phyloP scores from a whole-genome alignment of 1,140 invertebrate genomes.

The Drosophila nannoptera region DNA sequence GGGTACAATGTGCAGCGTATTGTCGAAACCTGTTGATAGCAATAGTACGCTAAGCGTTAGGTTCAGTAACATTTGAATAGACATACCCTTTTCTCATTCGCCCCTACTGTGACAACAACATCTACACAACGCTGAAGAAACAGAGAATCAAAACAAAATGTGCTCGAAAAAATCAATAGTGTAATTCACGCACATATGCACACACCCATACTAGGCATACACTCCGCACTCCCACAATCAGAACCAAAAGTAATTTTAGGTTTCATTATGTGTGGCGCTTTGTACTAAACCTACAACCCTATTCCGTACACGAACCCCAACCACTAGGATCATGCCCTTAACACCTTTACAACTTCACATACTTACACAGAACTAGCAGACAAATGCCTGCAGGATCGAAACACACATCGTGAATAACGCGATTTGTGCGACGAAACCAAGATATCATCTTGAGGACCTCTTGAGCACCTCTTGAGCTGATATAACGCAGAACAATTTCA shows the following conservation, averaged over 20 bases:
- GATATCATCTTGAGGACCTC: conserved; percentile 84
- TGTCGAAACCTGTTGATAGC: conserved; percentile 75
- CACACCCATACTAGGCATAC: conserved; percentile 20
- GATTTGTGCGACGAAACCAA: conserved; percentile 83
- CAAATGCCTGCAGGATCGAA: conserved; percentile 86
- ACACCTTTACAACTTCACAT: conserved; percentile 12
- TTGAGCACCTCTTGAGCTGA: conserved; percentile 68
- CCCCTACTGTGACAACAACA: neutral
- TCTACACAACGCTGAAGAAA: conserved; percentile 12
- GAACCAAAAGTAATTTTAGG: conserved; percentile 59
- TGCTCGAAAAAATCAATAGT: conserved; percentile 71
- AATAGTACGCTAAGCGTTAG: neutral
- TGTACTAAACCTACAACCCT: conserved; percentile 7
- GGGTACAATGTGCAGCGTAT: conserved; percentile 78
- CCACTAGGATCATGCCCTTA: too few species aligned
- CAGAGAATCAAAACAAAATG: conserved; percentile 60
- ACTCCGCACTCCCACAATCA: conserved; percentile 10
- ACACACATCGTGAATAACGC: conserved; percentile 83
- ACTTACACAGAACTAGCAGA: conserved; percentile 83
- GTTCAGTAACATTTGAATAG: conserved; percentile 39
- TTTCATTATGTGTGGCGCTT: conserved; percentile 23
- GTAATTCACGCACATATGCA: conserved; percentile 25
- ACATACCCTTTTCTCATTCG: neutral
- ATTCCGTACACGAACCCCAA: neutral
- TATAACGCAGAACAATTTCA: conserved; percentile 76